Evolutionary conservation across 2,797 vertebrate genomes (phyloP), one percentile per base, ranked within the genome.

Genomic region (Bradypodion ventrale): DNA sequence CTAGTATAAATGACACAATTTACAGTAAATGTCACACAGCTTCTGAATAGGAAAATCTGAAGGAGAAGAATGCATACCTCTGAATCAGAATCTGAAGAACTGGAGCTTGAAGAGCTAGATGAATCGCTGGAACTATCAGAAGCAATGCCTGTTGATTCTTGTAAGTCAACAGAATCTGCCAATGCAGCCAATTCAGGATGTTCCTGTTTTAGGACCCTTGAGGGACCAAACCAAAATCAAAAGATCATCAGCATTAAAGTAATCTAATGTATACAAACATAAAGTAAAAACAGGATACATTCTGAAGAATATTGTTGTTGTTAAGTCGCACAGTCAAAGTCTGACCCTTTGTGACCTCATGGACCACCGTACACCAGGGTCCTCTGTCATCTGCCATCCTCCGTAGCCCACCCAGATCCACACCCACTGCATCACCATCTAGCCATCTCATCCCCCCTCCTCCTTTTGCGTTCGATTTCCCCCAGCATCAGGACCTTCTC

Each of bases 61-160:
- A 76, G 9, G 3, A 44, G 1, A 13, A 32, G 62, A 74, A 13
- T 15, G 40, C 88, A 84, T 95, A 98, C 98, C 89, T 99, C 97
- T 1, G 98, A 99, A 94, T 97, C 96, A 0, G 98, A 98, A 92
- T 98, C 97, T 0, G 98, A 99, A 0, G 98, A 98, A 92, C 97
- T 97, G 87, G 98, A 99, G 49, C 98, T 98, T 0, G 98, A 99
- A 1, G 98, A 99, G 6, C 98, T 98, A 0, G 98, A 99, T 1
- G 98, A 99, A 95, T 99, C 98, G 0, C 98, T 98, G 73, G 98
- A 99, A 90, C 98, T 99, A 95, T 99, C 98, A 0, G 98, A 99
- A 2, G 98, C 98, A 29, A 99, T 99, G 75, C 98, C 98, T 0
- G 98, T 99, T 0, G 98, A 98, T 90, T 99, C 98, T 94, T 99